Percentiles rank a stretch among this genome's conserved stretches.
Evolutionary conservation across 2,888 invertebrate genomes (phyloP).

Genomic region (Eutolmus rufibarbis): DNA sequence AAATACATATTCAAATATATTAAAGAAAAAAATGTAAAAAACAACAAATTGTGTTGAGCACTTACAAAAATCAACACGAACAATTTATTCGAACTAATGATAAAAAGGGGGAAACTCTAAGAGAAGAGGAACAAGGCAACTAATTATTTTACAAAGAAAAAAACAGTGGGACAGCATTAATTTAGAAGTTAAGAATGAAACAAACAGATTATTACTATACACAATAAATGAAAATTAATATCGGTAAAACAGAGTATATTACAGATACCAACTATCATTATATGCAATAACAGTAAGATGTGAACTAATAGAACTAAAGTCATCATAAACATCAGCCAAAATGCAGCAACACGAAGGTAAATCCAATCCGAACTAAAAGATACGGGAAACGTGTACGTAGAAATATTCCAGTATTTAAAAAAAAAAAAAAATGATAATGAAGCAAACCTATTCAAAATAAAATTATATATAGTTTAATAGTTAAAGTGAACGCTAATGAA

Average conservation of each 20-base stretch:
- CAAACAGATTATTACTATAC: slow-evolving; percentile 19
- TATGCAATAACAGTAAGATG: slow-evolving; percentile 2
- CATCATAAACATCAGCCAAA: background rate
- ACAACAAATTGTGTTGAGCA: background rate
- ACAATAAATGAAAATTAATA: slow-evolving; percentile 13
- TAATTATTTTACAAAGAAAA: slow-evolving; percentile 15
- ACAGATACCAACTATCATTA: background rate
- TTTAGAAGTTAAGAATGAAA: background rate
- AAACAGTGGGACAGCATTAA: slow-evolving; percentile 9
- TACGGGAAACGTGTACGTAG: slow-evolving; percentile 19
- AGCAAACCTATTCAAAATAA: slow-evolving; percentile 17
- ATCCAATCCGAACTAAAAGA: background rate
- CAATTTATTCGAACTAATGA: background rate
- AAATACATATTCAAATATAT: background rate
- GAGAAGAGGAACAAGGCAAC: background rate
- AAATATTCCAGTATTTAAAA: slow-evolving; percentile 36
- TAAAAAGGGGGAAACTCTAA: background rate
- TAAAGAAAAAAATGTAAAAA: background rate
- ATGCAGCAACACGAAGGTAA: background rate
- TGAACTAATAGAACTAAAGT: slow-evolving; percentile 1
- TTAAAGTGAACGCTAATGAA: slow-evolving; percentile 6
- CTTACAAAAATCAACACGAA: slow-evolving; percentile 3
- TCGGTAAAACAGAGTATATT: slow-evolving; percentile 12
- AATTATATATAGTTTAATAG: slow-evolving; percentile 29
- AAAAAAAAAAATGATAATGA: slow-evolving; percentile 15